Conservation (phyloP, 2,797 vertebrate species). For the Sebastes aleutianus region DNA sequence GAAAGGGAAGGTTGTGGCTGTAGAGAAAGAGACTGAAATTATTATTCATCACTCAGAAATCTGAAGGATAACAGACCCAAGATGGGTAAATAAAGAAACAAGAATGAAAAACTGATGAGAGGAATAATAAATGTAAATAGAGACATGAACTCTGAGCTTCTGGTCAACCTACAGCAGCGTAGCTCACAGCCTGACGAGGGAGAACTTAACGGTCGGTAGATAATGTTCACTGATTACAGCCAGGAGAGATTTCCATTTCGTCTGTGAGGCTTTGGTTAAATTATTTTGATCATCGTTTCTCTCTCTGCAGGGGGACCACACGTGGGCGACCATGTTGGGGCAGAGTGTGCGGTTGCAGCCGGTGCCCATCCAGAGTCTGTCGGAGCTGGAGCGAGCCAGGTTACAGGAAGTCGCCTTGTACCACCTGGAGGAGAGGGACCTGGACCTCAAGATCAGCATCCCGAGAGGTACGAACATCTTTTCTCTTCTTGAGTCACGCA, state of each 20-base stretch:
- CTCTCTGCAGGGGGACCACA: slow-evolving; percentile 69
- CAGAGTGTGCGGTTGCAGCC: slow-evolving; percentile 81
- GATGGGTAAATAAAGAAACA: too few species aligned
- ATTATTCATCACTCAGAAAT: not conserved
- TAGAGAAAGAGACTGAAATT: not conserved
- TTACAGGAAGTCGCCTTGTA: slow-evolving; percentile 89
- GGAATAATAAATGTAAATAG: too few species aligned
- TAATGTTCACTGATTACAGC: slow-evolving; percentile 7
- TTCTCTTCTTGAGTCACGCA: too few species aligned
- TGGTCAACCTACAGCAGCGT: not conserved
- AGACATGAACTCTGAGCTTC: not conserved
- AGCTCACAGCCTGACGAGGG: not conserved
- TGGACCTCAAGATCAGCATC: slow-evolving; percentile 82
- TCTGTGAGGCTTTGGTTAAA: not conserved
- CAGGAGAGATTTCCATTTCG: not conserved
- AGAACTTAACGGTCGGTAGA: slow-evolving; percentile 39
- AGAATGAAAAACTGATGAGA: too few species aligned
- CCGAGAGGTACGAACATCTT: slow-evolving; percentile 77
- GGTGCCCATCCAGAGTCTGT: slow-evolving; percentile 89
- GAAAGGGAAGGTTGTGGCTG: not conserved
- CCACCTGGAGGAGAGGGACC: slow-evolving; percentile 82
- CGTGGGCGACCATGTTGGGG: slow-evolving; percentile 77
- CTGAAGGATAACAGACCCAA: not conserved
- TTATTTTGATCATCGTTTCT: not conserved
- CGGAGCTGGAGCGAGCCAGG: slow-evolving; percentile 90